phyloP scores from a whole-genome alignment of 2,888 invertebrate genomes.

The Platycnemis pennipes region DNA sequence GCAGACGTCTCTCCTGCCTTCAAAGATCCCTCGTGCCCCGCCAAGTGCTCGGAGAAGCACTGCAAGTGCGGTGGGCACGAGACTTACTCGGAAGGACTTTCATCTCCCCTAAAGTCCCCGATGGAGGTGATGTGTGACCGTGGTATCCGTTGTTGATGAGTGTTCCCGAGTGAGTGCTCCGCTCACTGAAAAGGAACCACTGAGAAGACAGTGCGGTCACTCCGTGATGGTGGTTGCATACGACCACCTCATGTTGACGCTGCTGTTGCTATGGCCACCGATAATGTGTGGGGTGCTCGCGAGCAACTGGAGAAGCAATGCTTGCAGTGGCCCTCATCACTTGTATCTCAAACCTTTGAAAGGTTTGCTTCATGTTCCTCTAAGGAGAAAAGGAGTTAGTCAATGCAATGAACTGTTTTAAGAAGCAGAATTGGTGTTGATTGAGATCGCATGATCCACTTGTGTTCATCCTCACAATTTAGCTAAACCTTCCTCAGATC shows the following conservation, averaged over 20 bases:
- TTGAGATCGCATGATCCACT: slow-evolving; percentile 36
- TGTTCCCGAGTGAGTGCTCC: not conserved
- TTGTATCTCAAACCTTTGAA: slow-evolving; percentile 15
- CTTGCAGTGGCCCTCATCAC: not conserved
- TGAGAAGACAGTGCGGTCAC: not conserved
- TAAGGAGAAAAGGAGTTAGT: slow-evolving; percentile 44
- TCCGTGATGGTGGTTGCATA: not conserved
- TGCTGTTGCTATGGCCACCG: not conserved
- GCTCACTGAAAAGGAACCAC: not conserved
- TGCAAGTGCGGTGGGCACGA: slow-evolving; percentile 53
- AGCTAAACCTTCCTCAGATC: not conserved
- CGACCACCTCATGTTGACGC: not conserved
- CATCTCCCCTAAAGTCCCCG: slow-evolving; percentile 37
- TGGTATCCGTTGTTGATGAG: slow-evolving; percentile 41
- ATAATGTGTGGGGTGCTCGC: not conserved
- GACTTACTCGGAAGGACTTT: slow-evolving; percentile 25
- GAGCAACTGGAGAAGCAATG: not conserved
- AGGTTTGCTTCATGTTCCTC: slow-evolving; percentile 55
- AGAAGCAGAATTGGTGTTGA: slow-evolving; percentile 8
- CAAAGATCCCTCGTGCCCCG: slow-evolving; percentile 32
- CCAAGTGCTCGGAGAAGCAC: slow-evolving; percentile 34
- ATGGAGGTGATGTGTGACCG: slow-evolving; percentile 56
- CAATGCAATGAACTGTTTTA: slow-evolving; percentile 38
- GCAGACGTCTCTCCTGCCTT: slow-evolving; percentile 22
- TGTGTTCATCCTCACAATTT: slow-evolving; percentile 6